Evolutionary conservation across 2,797 vertebrate species (phyloP).

Genomic region (Pristis pectinata): DNA sequence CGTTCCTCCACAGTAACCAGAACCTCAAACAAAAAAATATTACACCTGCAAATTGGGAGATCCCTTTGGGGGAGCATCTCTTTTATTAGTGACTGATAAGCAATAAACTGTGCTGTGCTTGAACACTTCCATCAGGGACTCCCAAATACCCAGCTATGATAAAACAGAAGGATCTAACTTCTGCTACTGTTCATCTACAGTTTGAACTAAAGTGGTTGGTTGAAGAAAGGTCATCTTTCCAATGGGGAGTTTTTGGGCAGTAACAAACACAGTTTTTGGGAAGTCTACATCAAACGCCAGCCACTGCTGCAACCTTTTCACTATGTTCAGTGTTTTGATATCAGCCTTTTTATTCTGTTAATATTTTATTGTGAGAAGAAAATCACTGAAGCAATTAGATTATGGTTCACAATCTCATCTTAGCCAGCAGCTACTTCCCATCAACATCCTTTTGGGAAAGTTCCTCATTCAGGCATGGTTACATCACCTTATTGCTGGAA

Average conservation of each 20-base stretch:
- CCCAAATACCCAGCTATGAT: not conserved
- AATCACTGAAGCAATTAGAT: not conserved
- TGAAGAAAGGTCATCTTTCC: not conserved
- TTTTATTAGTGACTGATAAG: not conserved
- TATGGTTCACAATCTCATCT: not conserved
- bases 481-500: no score
- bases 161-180: not conserved
- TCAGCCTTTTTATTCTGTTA: not conserved
- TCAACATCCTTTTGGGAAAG: not conserved
- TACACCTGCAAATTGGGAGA: not conserved
- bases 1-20: not conserved
- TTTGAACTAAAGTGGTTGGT: not conserved
- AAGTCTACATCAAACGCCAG: not conserved
- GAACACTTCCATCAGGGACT: not conserved
- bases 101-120: not conserved
- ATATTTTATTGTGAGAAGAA: not conserved
- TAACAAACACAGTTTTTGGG: not conserved
- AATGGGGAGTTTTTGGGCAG: not conserved
- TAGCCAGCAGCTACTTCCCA: not conserved
- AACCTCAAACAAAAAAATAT: not conserved
- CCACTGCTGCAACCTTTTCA: not conserved
- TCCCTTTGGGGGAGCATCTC: not conserved
- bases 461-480: not conserved
- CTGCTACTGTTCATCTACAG: not conserved
- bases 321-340: not conserved